phyloP scores from a whole-genome alignment of 2,113 vertebrate species.

The Entomyzon cyanotis region DNA sequence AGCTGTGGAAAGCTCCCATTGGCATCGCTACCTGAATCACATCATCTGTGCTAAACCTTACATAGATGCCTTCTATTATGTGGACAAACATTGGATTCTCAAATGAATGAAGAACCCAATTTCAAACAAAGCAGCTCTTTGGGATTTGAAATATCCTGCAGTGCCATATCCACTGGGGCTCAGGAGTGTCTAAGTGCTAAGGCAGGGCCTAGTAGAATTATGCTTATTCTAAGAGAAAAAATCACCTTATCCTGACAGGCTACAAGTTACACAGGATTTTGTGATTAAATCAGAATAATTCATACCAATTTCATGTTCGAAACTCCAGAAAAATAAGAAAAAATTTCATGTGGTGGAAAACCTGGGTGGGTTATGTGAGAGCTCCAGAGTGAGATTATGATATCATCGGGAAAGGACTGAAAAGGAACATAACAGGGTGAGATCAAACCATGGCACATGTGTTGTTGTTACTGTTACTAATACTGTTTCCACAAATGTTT shows the following conservation, averaged over 20 bases:
- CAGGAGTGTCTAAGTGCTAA: neutral
- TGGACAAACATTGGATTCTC: neutral
- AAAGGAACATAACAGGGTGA: neutral
- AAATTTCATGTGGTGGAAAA: neutral
- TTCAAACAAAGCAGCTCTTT: neutral
- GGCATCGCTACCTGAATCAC: neutral
- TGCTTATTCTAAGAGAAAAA: neutral
- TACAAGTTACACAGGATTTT: neutral
- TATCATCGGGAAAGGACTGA: neutral
- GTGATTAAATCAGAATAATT: neutral
- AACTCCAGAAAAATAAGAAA: neutral
- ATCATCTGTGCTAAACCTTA: neutral
- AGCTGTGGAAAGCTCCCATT: neutral
- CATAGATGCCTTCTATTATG: neutral
- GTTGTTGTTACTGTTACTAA: neutral
- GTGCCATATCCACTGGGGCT: neutral
- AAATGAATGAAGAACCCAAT: neutral
- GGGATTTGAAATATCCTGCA: neutral
- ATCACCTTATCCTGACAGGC: neutral
- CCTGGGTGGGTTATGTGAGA: neutral
- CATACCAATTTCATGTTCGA: neutral
- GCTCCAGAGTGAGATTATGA: neutral
- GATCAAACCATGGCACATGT: neutral
- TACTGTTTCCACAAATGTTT: neutral
- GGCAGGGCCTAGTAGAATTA: neutral